phyloP scores from a whole-genome alignment of 2,888 invertebrate genomes.

The Cheilosia grossa region DNA sequence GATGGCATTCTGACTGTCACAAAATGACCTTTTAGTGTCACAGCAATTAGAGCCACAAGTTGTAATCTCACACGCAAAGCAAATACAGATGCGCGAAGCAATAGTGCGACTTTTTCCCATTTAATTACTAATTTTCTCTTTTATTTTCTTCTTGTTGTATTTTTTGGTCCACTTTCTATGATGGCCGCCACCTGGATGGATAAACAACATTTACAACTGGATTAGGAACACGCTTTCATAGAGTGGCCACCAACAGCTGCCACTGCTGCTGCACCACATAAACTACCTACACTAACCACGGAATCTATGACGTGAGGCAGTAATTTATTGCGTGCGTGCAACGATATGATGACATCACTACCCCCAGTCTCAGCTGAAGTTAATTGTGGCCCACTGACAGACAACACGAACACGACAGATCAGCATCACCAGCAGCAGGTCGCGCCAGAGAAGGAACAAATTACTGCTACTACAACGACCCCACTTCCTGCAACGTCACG shows the following conservation, averaged over 20 bases:
- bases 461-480: conserved; percentile 37
- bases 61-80: conserved; percentile 20
- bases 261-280: conserved; percentile 38
- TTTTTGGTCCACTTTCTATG: conserved; percentile 68
- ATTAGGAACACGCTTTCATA: conserved; percentile 30
- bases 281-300: conserved; percentile 5
- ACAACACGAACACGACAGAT: conserved; percentile 56
- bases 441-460: conserved; percentile 23
- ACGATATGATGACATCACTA: conserved; percentile 65
- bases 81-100: conserved; percentile 24
- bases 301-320: conserved; percentile 62
- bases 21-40: conserved; percentile 41
- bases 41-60: conserved; percentile 20
- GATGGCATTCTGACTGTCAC: conserved; percentile 33
- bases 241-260: conserved; percentile 4
- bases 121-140: conserved; percentile 68
- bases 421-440: conserved; percentile 54
- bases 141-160: conserved; percentile 39
- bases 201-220: conserved; percentile 51
- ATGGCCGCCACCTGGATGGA: conserved; percentile 38
- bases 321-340: conserved; percentile 33
- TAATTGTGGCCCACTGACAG: conserved; percentile 63
- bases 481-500: conserved; percentile 76
- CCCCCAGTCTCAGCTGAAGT: conserved; percentile 21
- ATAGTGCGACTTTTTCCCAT: conserved; percentile 39